Conservation (phyloP, 2,888 invertebrate genomes). For the Agonopterix arenella region DNA sequence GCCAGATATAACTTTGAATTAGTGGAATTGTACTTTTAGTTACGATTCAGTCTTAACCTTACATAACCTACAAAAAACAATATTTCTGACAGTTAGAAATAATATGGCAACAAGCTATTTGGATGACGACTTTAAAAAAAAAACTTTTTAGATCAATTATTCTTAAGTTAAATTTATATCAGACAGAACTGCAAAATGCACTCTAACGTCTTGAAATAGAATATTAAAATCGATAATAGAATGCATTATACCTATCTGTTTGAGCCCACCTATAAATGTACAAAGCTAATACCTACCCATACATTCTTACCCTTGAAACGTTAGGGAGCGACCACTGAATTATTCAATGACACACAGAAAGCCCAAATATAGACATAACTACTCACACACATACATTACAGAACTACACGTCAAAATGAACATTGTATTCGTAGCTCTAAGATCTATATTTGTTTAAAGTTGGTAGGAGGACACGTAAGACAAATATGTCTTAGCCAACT, state of each 20-base stretch:
- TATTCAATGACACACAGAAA: slow-evolving; percentile 73
- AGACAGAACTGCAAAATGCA: slow-evolving; percentile 2
- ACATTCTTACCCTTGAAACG: slow-evolving; percentile 74
- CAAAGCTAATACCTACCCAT: slow-evolving; percentile 45
- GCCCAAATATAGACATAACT: slow-evolving; percentile 70
- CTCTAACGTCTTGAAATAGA: slow-evolving; percentile 18
- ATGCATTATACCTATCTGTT: slow-evolving; percentile 39
- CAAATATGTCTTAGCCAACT: slow-evolving; percentile 67
- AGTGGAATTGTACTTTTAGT: no score
- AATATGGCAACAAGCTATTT: no score
- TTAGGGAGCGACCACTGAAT: slow-evolving; percentile 71
- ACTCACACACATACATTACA: slow-evolving; percentile 39
- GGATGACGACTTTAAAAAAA: no score
- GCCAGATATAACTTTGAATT: no score
- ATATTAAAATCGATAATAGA: slow-evolving; percentile 38
- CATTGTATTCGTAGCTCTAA: slow-evolving; percentile 40
- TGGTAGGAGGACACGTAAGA: slow-evolving; percentile 53
- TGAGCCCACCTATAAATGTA: slow-evolving; percentile 33
- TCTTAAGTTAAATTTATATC: no score
- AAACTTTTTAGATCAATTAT: no score
- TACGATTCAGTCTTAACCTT: no score
- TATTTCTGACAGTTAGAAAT: no score
- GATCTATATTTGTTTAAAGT: slow-evolving; percentile 59
- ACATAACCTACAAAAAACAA: no score
- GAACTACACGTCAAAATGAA: slow-evolving; percentile 43